Base-by-base conservation (phyloP, 2,113 vertebrate species). In the Ornithorhynchus anatinus region DNA sequence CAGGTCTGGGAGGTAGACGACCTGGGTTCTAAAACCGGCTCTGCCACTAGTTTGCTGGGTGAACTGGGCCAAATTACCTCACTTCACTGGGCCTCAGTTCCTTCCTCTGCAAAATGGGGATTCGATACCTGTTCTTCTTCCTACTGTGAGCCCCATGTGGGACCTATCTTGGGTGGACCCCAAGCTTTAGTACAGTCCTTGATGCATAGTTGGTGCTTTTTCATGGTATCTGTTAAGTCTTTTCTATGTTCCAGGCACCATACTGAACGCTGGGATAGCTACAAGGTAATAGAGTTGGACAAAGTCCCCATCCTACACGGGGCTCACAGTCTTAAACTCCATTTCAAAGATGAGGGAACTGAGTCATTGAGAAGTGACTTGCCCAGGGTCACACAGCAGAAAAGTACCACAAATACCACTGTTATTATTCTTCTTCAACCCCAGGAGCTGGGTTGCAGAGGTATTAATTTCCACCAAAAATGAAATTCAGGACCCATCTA, bases 321-420 rank as follows among this genome's bases (percentile, higher is more conserved):
- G n/a, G n/a, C n/a, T n/a, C n/a, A n/a, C 11, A 33, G 33, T 14
- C 25, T 58, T 19, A 58, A 54, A 9, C 27, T 20, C 27, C 42
- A 35, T 25, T 23, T 71, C n/a, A 61, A 3, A 48, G 22, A 66
- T 17, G 4, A 59, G 71, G 20, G 60, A 65, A 69, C n/a, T 37
- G 8, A 70, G 23, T 33, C 50, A 23, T 7, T 15, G 43, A 44
- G 17, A 29, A 70, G 36, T 27, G 38, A 50, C 7, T 20, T 32
- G 8, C 11, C 29, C 23, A 59, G 20, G 11, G 36, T 65, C 44
- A 29, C 6, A 14, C 32, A 14, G 44, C 57, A 57, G 12, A n/a
- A 65, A n/a, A 16, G 16, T 40, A 57, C 43, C 72, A 17, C 14
- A 43, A 7, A 14, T 5, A 59, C 23, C 33, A 45, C n/a, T n/a